A percentile compares a stretch with the other conserved stretches of the same genome.
These are phyloP conservation scores for Pangasius djambal DNA, from an alignment of 2,797 vertebrate genomes.

Conservation along the genomic window DNA sequence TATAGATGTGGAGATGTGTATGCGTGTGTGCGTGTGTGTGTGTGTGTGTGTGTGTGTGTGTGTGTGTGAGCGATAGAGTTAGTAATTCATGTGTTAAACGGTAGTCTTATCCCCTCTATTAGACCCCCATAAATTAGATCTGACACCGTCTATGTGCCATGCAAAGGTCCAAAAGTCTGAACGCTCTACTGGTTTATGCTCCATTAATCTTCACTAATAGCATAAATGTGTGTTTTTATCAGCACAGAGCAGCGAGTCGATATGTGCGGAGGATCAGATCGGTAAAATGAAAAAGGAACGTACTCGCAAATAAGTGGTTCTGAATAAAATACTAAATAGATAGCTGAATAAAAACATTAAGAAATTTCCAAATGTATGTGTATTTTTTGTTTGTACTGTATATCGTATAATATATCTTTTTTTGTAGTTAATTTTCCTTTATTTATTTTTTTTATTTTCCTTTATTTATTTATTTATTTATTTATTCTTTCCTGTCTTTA, in stretches of 20 bases:
- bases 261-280: background rate
- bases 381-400: background rate
- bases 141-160: too few species aligned
- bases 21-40: too few species aligned
- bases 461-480: too few species aligned
- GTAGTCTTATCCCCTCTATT: background rate
- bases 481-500: too few species aligned
- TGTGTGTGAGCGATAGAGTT: background rate
- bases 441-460: too few species aligned
- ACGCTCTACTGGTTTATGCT: background rate
- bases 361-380: background rate
- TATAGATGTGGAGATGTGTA: background rate
- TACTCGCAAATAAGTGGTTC: background rate
- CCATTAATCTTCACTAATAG: background rate
- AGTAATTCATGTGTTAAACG: background rate
- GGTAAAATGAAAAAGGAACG: background rate
- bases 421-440: background rate
- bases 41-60: background rate
- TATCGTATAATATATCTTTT: background rate
- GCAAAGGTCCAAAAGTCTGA: background rate
- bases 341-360: too few species aligned
- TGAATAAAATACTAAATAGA: background rate
- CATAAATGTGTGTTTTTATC: background rate
- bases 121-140: background rate
- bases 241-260: background rate